Evolutionary conservation across 2,797 vertebrate species (phyloP), one percentile per base, ranked within the genome.

Genomic region (Phylloscopus collybita): DNA sequence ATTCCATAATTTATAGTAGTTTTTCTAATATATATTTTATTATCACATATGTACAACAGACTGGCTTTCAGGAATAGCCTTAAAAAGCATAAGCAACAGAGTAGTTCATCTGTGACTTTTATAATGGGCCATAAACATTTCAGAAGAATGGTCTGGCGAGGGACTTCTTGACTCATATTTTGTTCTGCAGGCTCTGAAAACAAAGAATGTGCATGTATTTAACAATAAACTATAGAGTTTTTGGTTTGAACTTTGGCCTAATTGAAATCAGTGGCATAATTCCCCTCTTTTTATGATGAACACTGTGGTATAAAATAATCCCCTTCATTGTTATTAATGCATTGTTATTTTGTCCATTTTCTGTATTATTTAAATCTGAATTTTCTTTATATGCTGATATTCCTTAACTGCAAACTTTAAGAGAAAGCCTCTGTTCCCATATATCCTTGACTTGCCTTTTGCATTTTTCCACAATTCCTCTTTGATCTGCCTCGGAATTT

Each of bases 161-260:
- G 87, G 49, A 59, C 93, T 92, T 97, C 97, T 97, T 84, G 96
- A 92, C 88, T 96, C 94, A 79, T 88, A 91, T 87, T 95, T 90
- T 92, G 92, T 95, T 97, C 93, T 97, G 96, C 95, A 98, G 70
- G 88, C 92, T 96, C 98, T 98, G 92, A 87, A 97, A 93, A 95
- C 93, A 97, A 93, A 97, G 92, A 94, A 90, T 74, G 91, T 90
- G 65, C 54, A 89, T 95, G 64, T 67, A 80, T 94, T 97, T 92
- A 97, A 64, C 60, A 93, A 54, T 84, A 56, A 86, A 88, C 74
- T 71, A 30, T 56, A 51, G 15, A 70, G 53, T 16, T 90, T 85
- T 92, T 82, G 47, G 75, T 21, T 88, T 92, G 80, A 91, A 93
- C 80, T 82, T 67, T 36, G 34, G 27, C 61, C 86, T 93, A 90